Base-by-base conservation (phyloP, 2,888 invertebrate genomes). In the Hermaeophaga mercurialis region DNA sequence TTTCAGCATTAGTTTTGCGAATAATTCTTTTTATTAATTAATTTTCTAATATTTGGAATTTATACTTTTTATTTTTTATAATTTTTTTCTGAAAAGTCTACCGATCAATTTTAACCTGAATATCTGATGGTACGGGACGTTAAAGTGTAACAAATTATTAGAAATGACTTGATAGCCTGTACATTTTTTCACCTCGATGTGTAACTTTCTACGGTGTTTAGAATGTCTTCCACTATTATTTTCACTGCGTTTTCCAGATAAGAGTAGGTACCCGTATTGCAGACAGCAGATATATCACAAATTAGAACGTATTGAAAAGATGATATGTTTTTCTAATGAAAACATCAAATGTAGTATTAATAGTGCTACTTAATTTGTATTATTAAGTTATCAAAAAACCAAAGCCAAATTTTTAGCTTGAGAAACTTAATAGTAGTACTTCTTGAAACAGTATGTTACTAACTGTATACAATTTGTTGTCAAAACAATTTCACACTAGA, bases 401-500 rank as follows among this genome's bases (percentile, higher is more conserved):
- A n/a, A n/a, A n/a, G n/a, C n/a, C n/a, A n/a, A n/a, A n/a, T n/a
- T n/a, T n/a, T n/a, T n/a, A n/a, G n/a, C n/a, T n/a, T n/a, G n/a
- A n/a, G n/a, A n/a, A n/a, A n/a, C n/a, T n/a, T n/a, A n/a, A n/a
- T n/a, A n/a, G n/a, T n/a, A n/a, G n/a, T n/a, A n/a, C n/a, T n/a
- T n/a, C n/a, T n/a, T n/a, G n/a, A n/a, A n/a, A n/a, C n/a, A 22
- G 2, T 26, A 2, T 26, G 2, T 26, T 26, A 9, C 9, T 26
- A 26, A 8, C 2, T 9, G 2, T 26, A 8, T 26, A 26, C 9
- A 26, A 26, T 26, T 26, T 26, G 17, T 8, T 14, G 15, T 36
- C 36, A 36, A 36, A 26, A 36, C 12, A 36, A 36, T 36, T 36
- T 36, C 36, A 36, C 36, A 36, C 15, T 14, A n/a, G 8, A 36